Evolutionary conservation across 2,113 vertebrate genomes (phyloP), one percentile per base, ranked within the genome.

Genomic region (Okapia johnstoni): DNA sequence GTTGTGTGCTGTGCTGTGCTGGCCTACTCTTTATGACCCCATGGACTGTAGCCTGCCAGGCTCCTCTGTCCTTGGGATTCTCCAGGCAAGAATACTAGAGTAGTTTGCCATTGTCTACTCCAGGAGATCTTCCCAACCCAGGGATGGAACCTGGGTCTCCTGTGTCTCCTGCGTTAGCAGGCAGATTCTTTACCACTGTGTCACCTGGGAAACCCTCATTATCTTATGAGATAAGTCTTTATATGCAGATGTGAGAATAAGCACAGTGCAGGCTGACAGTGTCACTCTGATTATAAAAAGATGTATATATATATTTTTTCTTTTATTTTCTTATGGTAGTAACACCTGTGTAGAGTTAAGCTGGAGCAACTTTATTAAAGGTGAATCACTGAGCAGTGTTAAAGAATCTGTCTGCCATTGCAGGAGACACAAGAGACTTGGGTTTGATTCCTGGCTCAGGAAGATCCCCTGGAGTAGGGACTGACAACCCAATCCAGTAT

Each of bases 171-270:
- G 23, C 23, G 26, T 25, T 23, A 40, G n/a, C 36, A 73, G 66
- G 66, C 66, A 73, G 36, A 40, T 76, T 76, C 23, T 76, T 73
- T 73, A 73, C 66, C 21, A 73, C 36, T 25, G 21, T 25, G 21
- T 2, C 40, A 76, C 40, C 23, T 76, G 40, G 23, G 70, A 76
- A 76, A 43, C 70, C 40, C 70, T 76, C 33, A 6, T 61, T 76
- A 60, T 28, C 36, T 85, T 58, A 50, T 84, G 93, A 92, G 63
- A 36, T 55, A 77, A 70, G 85, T 93, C 43, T 93, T 66, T 84
- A 14, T 46, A 36, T 50, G n/a, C 54, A 88, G 58, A 76, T 30
- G 7, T 52, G 55, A 89, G 58, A 46, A 70, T 91, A 83, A 81
- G 26, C n/a, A 73, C 14, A 58, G 46, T 1, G 2, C 16, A 90